A percentile compares a stretch with the other conserved stretches of the same genome.
Conservation (phyloP, 1,140 invertebrate genomes). For the Trachymyrmex septentrionalis region DNA sequence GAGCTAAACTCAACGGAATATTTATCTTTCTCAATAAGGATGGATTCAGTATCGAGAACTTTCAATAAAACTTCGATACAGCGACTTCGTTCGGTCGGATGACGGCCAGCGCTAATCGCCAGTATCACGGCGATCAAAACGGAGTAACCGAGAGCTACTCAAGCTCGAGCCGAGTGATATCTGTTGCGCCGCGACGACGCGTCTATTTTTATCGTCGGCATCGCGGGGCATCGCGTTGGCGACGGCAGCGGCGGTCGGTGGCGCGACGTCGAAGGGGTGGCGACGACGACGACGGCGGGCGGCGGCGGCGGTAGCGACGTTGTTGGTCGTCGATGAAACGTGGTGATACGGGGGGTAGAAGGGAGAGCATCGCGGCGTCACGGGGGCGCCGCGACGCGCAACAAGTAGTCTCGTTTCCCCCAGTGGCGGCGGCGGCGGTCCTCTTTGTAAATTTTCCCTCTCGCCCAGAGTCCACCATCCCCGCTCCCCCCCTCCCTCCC, state of each 20-base stretch:
- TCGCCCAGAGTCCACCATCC: conserved; percentile 67
- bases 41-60: background rate
- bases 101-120: background rate
- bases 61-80: conserved; percentile 29
- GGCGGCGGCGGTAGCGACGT: conserved; percentile 30
- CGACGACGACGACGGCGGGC: conserved; percentile 16
- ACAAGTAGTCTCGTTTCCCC: conserved; percentile 74
- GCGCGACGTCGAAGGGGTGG: conserved; percentile 59
- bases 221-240: conserved; percentile 70
- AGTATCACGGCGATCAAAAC: conserved; percentile 21
- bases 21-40: background rate
- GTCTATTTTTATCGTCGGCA: conserved; percentile 82
- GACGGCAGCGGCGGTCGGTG: conserved; percentile 64
- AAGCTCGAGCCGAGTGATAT: conserved; percentile 77
- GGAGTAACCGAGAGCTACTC: conserved; percentile 23
- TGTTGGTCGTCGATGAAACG: conserved; percentile 57
- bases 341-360: conserved; percentile 33
- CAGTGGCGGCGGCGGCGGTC: conserved; percentile 28
- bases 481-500: conserved; percentile 5
- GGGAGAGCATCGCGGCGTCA: conserved; percentile 67
- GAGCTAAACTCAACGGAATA: conserved; percentile 25
- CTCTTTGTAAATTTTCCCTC: conserved; percentile 79
- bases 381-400: conserved; percentile 76
- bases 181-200: conserved; percentile 83
- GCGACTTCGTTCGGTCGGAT: background rate